Evolutionary conservation across 2,797 vertebrate species (phyloP), one percentile per base, ranked within the genome.

Genomic region (Phoxinus dragarum): DNA sequence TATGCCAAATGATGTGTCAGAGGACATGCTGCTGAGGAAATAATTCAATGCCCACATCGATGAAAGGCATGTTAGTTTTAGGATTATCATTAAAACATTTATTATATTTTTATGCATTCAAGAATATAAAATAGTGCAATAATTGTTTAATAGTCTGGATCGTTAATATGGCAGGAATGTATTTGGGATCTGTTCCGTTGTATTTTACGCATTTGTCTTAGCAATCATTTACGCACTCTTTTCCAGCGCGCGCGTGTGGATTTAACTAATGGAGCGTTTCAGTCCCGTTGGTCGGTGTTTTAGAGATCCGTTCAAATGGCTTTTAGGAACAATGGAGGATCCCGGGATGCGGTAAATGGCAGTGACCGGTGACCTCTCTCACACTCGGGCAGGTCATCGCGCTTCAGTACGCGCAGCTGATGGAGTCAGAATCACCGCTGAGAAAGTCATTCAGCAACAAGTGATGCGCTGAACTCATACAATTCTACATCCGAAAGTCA

Each of bases 251-350:
- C 27, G 59, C 90, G 89, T 84, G 84, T 77, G 89, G 90, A 87
- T 86, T 91, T 95, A 86, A 83, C 90, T 95, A 86, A 86, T 89
- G 94, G 56, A 74, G 44, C 77, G 69, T 94, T 94, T 93, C 89
- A 87, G 88, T 91, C 44, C 80, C 91, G 92, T 89, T 90, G 91
- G 93, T 94, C 93, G 93, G 93, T 90, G 91, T 71, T 88, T 91
- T 86, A 89, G 92, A 94, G 95, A 95, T 95, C 93, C 94, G 92
- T 89, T 88, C 90, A 91, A 89, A 91, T 94, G 93, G 94, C 92
- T 94, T 93, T 92, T 93, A 86, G 85, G 90, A 93, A 96, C 94
- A 96, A 96, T 94, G 90, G 92, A 67, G 83, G 90, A 94, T 92
- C 93, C 94, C 90, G 91, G 93, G 95, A 94, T 94, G 93, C 93